Evolutionary conservation across 1,140 invertebrate genomes (phyloP).

Genomic region (Pseudomyrmex concolor): DNA sequence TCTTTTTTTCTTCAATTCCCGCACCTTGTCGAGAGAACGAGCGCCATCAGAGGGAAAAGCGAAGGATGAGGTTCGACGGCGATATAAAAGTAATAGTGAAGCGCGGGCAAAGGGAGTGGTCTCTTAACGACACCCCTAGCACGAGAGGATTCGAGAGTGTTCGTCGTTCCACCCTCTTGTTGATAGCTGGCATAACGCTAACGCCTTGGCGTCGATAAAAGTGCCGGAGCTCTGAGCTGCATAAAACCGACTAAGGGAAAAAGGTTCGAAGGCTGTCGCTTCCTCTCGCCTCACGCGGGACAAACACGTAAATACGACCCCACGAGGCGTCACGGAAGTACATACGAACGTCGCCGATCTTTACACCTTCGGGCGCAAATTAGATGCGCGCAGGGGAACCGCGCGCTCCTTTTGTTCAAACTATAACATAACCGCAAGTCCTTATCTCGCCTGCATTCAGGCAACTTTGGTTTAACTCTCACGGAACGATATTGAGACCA

Average conservation of each 20-base stretch:
- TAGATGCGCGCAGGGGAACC: conserved; percentile 11
- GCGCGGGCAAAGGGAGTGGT: conserved; percentile 52
- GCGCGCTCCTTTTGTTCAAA: conserved; percentile 24
- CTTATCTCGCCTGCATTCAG: conserved; percentile 31
- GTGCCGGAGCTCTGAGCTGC: conserved; percentile 61
- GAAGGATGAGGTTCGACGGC: neutral
- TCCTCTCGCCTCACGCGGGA: neutral
- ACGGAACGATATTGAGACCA: conserved; percentile 27
- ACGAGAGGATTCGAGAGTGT: conserved; percentile 59
- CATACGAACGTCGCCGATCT: conserved; percentile 11
- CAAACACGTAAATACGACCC: conserved; percentile 63
- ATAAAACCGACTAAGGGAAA: conserved; percentile 64
- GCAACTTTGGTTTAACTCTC: neutral
- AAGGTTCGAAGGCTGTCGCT: conserved; percentile 25
- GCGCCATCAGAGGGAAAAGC: neutral
- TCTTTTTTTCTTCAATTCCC: too few species aligned
- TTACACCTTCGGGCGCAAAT: conserved; percentile 30
- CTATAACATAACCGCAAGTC: conserved; percentile 4
- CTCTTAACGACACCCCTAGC: conserved; percentile 75
- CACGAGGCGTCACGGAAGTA: conserved; percentile 42
- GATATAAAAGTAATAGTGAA: conserved; percentile 12
- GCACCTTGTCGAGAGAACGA: conserved; percentile 5
- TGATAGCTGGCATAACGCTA: conserved; percentile 79
- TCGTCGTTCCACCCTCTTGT: conserved; percentile 61
- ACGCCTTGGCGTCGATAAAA: conserved; percentile 77